A percentile compares a stretch with the other conserved stretches of the same genome.
These are phyloP conservation scores for Falco berigora DNA, from an alignment of 2,797 vertebrate genomes.

Conservation along the genomic window DNA sequence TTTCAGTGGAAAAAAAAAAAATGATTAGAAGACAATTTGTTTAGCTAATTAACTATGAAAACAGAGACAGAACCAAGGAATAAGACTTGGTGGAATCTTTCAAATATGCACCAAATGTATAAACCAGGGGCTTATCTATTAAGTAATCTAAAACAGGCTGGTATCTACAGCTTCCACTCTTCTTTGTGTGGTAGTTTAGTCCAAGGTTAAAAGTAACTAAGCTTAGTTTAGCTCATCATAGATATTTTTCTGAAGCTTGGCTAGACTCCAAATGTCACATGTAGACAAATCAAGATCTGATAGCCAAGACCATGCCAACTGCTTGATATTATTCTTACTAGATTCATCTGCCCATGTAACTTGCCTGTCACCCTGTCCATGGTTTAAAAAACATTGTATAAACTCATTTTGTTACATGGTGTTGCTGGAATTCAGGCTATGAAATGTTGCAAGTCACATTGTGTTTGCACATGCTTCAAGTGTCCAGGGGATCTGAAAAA, in stretches of 20 bases:
- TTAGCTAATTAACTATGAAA: not conserved
- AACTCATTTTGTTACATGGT: not conserved
- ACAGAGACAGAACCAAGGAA: not conserved
- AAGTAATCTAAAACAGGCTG: not conserved
- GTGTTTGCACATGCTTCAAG: not conserved
- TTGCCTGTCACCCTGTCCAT: not conserved
- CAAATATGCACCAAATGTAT: not conserved
- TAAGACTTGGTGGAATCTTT: not conserved
- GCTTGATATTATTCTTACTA: not conserved
- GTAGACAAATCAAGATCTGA: not conserved
- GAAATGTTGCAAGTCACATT: not conserved
- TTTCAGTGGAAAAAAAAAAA: not conserved
- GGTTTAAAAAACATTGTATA: not conserved
- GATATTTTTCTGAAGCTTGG: not conserved
- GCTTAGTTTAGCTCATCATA: not conserved
- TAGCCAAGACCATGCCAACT: not conserved
- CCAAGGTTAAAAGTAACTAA: not conserved
- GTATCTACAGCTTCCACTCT: not conserved
- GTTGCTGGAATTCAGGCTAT: not conserved
- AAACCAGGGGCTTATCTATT: not conserved
- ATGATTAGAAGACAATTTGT: not conserved
- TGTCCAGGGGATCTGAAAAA: slow-evolving; percentile 52
- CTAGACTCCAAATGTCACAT: not conserved
- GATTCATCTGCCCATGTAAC: not conserved
- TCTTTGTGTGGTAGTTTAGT: not conserved